These are phyloP conservation scores for Pogonocichla stellata DNA, from an alignment of 2,113 vertebrate genomes.

Conservation along the genomic window DNA sequence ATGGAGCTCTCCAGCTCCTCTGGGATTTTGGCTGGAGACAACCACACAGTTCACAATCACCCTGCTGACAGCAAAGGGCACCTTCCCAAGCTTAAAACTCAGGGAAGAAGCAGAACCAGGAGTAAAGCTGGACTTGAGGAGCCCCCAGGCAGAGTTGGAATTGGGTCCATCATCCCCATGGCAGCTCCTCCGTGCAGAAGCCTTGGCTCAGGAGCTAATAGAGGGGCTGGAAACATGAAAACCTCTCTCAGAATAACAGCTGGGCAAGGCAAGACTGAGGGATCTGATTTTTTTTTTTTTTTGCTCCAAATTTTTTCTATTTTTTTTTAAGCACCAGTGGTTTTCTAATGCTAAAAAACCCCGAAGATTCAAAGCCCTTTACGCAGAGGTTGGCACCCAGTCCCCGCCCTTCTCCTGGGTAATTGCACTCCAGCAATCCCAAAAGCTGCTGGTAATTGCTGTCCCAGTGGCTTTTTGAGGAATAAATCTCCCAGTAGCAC, in stretches of 20 bases:
- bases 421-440: neutral
- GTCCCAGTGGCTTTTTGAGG: neutral
- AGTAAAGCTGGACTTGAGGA: neutral
- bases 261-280: neutral
- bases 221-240: neutral
- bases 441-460: neutral
- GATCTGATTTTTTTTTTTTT: neutral
- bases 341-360: neutral
- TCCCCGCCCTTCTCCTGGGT: neutral
- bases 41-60: neutral
- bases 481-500: neutral
- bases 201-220: neutral
- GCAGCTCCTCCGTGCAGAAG: neutral
- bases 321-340: neutral
- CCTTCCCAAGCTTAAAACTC: neutral
- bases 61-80: neutral
- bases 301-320: neutral
- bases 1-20: neutral
- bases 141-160: neutral
- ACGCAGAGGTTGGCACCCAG: neutral
- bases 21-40: neutral
- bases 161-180: rapidly evolving
- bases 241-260: neutral
- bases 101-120: neutral
- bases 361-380: neutral